Evolutionary conservation across 1,140 invertebrate species (phyloP), one percentile per base, ranked within the genome.

Genomic region (Formica selysi): DNA sequence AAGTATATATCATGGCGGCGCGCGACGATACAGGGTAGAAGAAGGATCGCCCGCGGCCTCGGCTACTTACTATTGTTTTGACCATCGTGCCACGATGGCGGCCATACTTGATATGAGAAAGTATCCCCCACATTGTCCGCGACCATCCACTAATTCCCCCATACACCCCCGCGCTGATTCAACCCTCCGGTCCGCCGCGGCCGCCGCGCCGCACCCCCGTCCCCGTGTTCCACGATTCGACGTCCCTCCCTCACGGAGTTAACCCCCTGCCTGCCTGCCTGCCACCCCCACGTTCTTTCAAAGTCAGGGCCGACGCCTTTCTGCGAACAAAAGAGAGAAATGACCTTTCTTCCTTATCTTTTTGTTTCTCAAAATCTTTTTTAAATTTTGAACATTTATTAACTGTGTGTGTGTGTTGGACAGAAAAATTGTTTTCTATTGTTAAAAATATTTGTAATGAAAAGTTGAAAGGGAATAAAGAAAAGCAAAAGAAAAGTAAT

Each of bases 101-200:
- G 95, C 94, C 94, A 95, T 95, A 94, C 95, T 95, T 93, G 94
- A 95, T 95, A 95, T 95, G 95, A 95, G 95, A 95, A 95, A 95
- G 93, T 95, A 95, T 95, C 94, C 95, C 94, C 94, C 92, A 93
- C 95, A 94, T 94, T 94, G 93, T 95, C 93, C 94, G 93, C 94
- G 93, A 91, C 93, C 93, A 93, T 94, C 94, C 92, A 93, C 93
- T 94, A 94, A 95, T 95, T 94, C 92, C 93, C 92, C 94, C 94
- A 89, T 92, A 90, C 92, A 93, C 92, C 93, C 93, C 93, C 93
- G 91, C 94, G 93, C 92, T 93, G 92, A 93, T 94, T 95, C 94
- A 93, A 94, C 92, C 91, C 92, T 91, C 92, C 91, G 62, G 78
- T 73, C 83, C 80, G 80, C 81, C 76, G 84, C 87, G 65, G 71